phyloP scores from a whole-genome alignment of 2,888 invertebrate species.

The Perithous albicinctus region DNA sequence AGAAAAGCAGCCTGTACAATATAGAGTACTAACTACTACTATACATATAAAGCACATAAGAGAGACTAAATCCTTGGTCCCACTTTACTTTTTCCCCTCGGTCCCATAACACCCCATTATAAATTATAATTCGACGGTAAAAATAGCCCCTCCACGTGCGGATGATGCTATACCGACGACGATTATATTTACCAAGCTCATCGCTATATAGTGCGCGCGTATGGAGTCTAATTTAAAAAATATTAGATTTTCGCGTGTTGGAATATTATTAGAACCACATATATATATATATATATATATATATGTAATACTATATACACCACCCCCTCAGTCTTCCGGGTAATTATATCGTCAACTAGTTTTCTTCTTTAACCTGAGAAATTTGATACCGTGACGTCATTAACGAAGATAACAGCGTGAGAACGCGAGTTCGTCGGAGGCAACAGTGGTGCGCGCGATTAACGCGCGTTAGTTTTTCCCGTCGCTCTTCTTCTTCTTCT shows the following conservation, averaged over 20 bases:
- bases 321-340: constrained; percentile 61
- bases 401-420: constrained; percentile 71
- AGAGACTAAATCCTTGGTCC: constrained; percentile 42
- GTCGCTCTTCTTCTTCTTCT: constrained; percentile 45
- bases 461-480: constrained; percentile 71
- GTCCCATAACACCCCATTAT: constrained; percentile 45
- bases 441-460: constrained; percentile 61
- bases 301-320: too few species aligned
- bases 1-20: not conserved
- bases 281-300: not conserved
- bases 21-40: not conserved
- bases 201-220: not conserved
- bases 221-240: constrained; percentile 49
- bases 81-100: constrained; percentile 41
- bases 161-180: constrained; percentile 7
- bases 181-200: constrained; percentile 24
- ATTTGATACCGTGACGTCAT: constrained; percentile 73
- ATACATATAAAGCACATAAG: constrained; percentile 9
- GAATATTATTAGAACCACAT: constrained; percentile 40
- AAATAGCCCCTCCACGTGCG: constrained; percentile 7
- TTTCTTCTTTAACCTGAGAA: constrained; percentile 69
- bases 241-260: constrained; percentile 61
- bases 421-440: constrained; percentile 59
- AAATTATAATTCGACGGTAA: constrained; percentile 54
- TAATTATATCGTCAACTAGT: constrained; percentile 69